Evolutionary conservation across 2,113 vertebrate species (phyloP).

Genomic region (Chlorodrepanis virens): DNA sequence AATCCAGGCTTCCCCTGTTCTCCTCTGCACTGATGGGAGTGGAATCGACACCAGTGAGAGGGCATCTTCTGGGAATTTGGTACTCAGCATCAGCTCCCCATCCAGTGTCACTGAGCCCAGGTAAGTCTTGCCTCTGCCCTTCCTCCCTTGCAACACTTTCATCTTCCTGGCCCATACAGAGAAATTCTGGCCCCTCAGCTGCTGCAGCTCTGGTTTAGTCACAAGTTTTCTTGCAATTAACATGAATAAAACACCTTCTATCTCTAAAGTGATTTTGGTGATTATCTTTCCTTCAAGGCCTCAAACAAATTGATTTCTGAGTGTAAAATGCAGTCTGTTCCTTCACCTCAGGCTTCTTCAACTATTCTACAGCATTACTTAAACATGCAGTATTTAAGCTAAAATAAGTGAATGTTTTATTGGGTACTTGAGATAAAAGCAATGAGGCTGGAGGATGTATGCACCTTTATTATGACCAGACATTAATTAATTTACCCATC

Average conservation of each 20-base stretch:
- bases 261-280: neutral
- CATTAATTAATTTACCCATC: neutral
- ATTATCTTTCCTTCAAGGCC: neutral
- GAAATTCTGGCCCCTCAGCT: neutral
- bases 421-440: neutral
- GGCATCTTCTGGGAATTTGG: neutral
- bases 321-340: neutral
- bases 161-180: neutral
- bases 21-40: neutral
- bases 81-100: neutral
- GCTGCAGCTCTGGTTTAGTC: neutral
- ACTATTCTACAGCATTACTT: neutral
- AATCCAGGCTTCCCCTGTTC: neutral
- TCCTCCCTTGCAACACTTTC: neutral
- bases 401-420: neutral
- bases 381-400: neutral
- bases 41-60: rapidly evolving
- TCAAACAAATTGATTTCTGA: neutral
- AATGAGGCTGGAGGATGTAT: neutral
- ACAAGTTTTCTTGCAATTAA: neutral
- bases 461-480: neutral
- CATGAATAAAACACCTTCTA: neutral
- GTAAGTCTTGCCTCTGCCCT: neutral
- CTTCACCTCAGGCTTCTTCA: neutral
- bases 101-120: neutral